Evolutionary conservation across 2,113 vertebrate genomes (phyloP), one percentile per base, ranked within the genome.

Genomic region (Cephalopholis sonnerati): DNA sequence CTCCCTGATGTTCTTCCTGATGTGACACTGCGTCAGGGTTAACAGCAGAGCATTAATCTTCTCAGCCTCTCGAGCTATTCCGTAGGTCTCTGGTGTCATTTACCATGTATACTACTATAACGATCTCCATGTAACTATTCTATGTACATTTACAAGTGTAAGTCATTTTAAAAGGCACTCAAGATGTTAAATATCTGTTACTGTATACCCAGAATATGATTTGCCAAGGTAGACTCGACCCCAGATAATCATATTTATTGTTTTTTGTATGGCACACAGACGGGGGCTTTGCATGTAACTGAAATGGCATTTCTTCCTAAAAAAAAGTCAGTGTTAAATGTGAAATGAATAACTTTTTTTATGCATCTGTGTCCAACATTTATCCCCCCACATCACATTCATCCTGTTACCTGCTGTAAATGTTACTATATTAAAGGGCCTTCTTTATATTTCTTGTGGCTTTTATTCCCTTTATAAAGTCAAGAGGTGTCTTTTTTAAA

Each of bases 371-470:
- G 75, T 79, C 87, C 20, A 29, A 72, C 69, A 57, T 77, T 59
- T 74, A 57, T 76, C 32, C 54, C 57, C n/a, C n/a, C 39, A 39
- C 66, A 48, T 86, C 36, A 71, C 51, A 50, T 59, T 77, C 55
- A 81, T 68, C 64, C 53, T 71, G 74, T 90, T 85, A 86, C 58
- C 66, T 73, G 41, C 85, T 87, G 78, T 91, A 89, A 74, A 90
- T 89, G 87, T 89, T 81, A 84, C 69, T 75, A 74, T 91, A 93
- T 90, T 94, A 93, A 94, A 94, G 83, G 87, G 62, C 79, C 78
- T 89, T 88, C 79, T 93, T 92, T 88, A 16, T 91, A 91, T 24
- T 59, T 70, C 17, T 50, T 67, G 17, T 68, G 24, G 20, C 32
- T 67, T 88, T 70, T 54, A 17, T 78, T 77, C 2, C 8, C 2